phyloP scores from a whole-genome alignment of 1,140 invertebrate species.

The Drosophila suzukii region DNA sequence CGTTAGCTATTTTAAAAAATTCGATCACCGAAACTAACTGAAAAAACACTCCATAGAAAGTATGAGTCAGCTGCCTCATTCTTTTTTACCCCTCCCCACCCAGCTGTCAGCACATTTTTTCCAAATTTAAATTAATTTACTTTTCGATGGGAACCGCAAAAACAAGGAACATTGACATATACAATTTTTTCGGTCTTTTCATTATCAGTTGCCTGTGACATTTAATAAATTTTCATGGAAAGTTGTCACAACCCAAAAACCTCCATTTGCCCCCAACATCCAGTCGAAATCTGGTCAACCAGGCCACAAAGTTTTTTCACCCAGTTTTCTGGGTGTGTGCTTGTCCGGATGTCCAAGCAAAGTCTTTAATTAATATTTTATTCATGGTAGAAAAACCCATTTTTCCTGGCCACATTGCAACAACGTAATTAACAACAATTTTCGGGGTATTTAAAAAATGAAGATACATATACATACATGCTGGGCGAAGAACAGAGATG shows the following conservation, averaged over 20 bases:
- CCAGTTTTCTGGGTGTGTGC: neutral
- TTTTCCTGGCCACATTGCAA: constrained; percentile 49
- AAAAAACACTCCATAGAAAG: constrained; percentile 18
- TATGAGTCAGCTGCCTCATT: constrained; percentile 18
- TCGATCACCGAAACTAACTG: neutral
- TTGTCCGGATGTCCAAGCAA: constrained; percentile 36
- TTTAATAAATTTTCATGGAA: constrained; percentile 73
- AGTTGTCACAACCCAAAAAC: constrained; percentile 50
- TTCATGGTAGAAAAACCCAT: constrained; percentile 52
- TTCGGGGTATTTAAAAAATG: constrained; percentile 61
- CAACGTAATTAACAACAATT: constrained; percentile 74
- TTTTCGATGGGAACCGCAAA: constrained; percentile 37
- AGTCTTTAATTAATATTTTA: constrained; percentile 82
- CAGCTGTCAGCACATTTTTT: constrained; percentile 34
- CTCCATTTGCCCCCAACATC: constrained; percentile 1
- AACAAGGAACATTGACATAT: constrained; percentile 58
- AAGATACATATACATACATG: neutral
- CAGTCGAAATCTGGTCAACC: constrained; percentile 49
- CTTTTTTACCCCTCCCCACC: constrained; percentile 1
- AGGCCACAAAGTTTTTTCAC: constrained; percentile 27
- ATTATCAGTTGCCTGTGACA: constrained; percentile 50
- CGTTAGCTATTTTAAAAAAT: neutral
- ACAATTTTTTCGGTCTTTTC: constrained; percentile 21
- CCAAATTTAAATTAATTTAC: constrained; percentile 67
- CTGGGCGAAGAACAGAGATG: neutral